Percentiles rank a stretch among this genome's conserved stretches.
These are phyloP conservation scores for Linurgus olivaceus DNA, from an alignment of 2,797 vertebrate genomes.

Conservation along the genomic window DNA sequence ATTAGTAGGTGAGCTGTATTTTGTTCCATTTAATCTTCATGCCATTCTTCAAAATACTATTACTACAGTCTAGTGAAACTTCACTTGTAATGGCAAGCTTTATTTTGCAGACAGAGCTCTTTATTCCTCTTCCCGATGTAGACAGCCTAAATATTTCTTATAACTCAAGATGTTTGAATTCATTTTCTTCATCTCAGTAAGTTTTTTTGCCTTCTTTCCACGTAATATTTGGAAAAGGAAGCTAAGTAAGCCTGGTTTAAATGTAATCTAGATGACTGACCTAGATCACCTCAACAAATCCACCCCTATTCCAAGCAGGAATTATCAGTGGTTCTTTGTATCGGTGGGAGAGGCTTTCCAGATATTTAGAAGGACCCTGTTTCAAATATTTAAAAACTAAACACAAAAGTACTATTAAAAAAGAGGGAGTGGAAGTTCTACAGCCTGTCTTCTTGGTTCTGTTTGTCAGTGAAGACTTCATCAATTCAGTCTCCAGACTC, in stretches of 20 bases:
- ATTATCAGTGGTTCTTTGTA: background rate
- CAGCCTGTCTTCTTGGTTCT: background rate
- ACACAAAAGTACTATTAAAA: background rate
- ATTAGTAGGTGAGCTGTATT: background rate
- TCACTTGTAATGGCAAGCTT: background rate
- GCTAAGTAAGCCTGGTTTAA: background rate
- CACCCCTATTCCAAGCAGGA: background rate
- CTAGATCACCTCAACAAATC: background rate
- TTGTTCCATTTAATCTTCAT: background rate
- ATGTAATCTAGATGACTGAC: background rate
- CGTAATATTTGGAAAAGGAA: background rate
- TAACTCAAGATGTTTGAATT: background rate
- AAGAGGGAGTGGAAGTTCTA: background rate
- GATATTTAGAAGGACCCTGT: background rate
- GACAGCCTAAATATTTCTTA: background rate
- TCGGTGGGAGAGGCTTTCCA: background rate
- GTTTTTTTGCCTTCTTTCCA: background rate
- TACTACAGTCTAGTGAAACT: background rate
- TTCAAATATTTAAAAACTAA: background rate
- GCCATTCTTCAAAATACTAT: background rate
- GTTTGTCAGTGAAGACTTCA: background rate
- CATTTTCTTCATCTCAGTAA: background rate
- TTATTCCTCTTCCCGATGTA: background rate
- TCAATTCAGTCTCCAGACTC: background rate
- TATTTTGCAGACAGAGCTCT: background rate